Conservation (phyloP, 1,140 invertebrate genomes). For the Gryon sp. region DNA sequence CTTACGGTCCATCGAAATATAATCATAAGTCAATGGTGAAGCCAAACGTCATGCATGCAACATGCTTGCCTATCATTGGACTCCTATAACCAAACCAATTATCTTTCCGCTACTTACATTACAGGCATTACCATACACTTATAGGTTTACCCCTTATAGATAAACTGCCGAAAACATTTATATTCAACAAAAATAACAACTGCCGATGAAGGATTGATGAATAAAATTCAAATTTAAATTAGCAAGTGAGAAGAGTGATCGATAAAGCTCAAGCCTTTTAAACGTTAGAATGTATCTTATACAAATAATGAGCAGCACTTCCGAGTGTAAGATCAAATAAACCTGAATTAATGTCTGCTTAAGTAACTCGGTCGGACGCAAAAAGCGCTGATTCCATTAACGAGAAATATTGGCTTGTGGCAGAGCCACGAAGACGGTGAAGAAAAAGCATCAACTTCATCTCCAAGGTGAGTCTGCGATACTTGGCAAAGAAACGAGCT, state of each 20-base stretch:
- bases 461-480: conserved; percentile 43
- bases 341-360: conserved; percentile 46
- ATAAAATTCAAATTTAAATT: conserved; percentile 30
- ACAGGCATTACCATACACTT: conserved; percentile 24
- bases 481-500: conserved; percentile 30
- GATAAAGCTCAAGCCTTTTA: background rate
- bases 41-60: conserved; percentile 6
- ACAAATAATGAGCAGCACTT: conserved; percentile 30
- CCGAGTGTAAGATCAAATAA: conserved; percentile 40
- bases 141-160: background rate
- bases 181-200: conserved; percentile 22
- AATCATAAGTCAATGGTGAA: conserved; percentile 46
- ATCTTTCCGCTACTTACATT: conserved; percentile 20
- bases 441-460: conserved; percentile 23
- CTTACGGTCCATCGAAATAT: conserved; percentile 32
- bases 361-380: conserved; percentile 31
- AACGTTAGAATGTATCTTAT: background rate
- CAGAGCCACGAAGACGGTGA: background rate
- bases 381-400: conserved; percentile 54
- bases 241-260: background rate
- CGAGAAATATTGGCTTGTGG: conserved; percentile 13
- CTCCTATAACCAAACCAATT: conserved; percentile 24
- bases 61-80: background rate
- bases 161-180: conserved; percentile 28
- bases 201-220: conserved; percentile 3